Conservation (phyloP, 37 sponge, comb jelly and placozoan species). For the Cladorhizidae sp. region DNA sequence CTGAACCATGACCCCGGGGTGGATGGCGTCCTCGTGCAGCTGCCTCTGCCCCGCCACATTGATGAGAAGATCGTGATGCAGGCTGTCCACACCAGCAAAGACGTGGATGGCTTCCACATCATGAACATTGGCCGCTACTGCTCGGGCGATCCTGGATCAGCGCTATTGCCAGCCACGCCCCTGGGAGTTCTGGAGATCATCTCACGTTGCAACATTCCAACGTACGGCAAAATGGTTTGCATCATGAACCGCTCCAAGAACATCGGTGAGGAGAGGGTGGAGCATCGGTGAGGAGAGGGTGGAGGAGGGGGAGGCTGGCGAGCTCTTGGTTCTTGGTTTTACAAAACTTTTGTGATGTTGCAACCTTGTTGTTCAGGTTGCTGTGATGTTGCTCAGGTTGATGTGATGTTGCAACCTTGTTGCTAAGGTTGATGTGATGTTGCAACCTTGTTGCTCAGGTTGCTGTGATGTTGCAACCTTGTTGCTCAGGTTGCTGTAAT, state of each 20-base stretch:
- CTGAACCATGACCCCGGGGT: constrained; percentile 15
- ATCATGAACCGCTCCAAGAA: constrained; percentile 77
- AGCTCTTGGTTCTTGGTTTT: too few species aligned
- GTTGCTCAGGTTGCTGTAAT: too few species aligned
- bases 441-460: too few species aligned
- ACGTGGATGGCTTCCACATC: constrained; percentile 83
- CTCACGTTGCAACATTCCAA: constrained; percentile 69
- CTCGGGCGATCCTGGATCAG: constrained; percentile 22
- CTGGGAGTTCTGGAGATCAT: constrained; percentile 77
- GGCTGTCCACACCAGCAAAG: constrained; percentile 65
- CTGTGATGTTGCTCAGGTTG: too few species aligned
- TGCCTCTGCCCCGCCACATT: constrained; percentile 80
- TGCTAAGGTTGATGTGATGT: too few species aligned
- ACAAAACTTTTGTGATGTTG: too few species aligned
- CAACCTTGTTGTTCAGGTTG: too few species aligned
- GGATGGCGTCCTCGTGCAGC: constrained; percentile 82
- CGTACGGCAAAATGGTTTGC: constrained; percentile 72
- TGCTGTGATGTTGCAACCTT: too few species aligned
- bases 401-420: too few species aligned
- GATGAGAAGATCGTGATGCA: constrained; percentile 56
- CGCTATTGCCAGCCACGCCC: constrained; percentile 77
- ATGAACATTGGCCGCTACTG: constrained; percentile 70
- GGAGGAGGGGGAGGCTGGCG: too few species aligned
- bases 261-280: constrained; percentile 79
- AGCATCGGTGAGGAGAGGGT: too few species aligned